Base-by-base conservation (phyloP, 2,113 vertebrate species). In the Oncorhynchus mykiss region DNA sequence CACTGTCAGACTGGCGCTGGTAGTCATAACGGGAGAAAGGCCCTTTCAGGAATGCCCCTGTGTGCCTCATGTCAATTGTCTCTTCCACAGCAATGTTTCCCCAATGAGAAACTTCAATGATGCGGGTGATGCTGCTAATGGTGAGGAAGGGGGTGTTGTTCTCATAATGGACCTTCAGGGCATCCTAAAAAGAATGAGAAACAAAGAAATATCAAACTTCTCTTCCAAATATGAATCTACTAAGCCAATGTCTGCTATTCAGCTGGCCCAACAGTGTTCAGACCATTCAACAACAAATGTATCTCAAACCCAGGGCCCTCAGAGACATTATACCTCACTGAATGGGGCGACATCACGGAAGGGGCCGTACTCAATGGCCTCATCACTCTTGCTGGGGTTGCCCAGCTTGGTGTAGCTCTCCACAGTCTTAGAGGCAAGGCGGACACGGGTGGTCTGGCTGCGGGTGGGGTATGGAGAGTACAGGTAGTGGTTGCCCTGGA, bases 31-130 rank as follows among this genome's bases (percentile, higher is more conserved):
- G 96, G 1, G 97, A 99, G 84, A 99, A 99, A 0, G 98, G 96
- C 0, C 97, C 98, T 86, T 97, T 98, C n/a, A 99, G 94, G 39
- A 91, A 81, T 2, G 97, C 98, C 4, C 98, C 98, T 0, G 97
- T 98, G 88, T 99, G 98, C 83, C 97, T 97, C 80, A 99, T 84
- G 86, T 99, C 96, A 31, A 99, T 93, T 0, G 96, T 98, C 80
- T 99, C 98, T 73, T 99, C 97, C 75, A 99, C 98, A 0, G 98
- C 98, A 31, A 99, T 98, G 88, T 99, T 99, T 0, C 98, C 98
- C 98, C 98, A 99, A 88, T 99, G 98, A 54, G 98, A 99, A 34
- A 99, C 97, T 87, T 99, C 98, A 0, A 99, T 98, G 79, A 94
- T 93, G 6, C 98, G 93, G 1, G 93, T 96, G 92, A 99, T 96